Conservation (phyloP, 2,888 invertebrate genomes). For the Lacanobia oleracea region DNA sequence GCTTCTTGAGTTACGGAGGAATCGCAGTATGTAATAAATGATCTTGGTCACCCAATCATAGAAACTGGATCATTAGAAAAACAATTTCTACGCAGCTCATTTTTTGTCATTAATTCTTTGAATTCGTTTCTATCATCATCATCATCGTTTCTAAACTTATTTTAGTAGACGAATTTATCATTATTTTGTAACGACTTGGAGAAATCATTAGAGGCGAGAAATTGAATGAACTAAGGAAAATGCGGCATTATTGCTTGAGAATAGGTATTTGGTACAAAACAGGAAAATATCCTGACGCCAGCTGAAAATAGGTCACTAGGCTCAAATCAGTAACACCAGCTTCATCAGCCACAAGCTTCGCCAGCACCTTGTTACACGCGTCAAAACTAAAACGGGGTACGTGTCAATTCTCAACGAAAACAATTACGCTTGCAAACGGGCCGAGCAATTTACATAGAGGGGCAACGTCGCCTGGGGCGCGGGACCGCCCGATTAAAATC, state of each 20-base stretch:
- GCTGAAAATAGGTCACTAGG: neutral
- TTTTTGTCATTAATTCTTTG: too few relatives aligned
- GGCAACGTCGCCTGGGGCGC: conserved; percentile 66
- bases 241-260: neutral
- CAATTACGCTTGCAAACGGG: conserved; percentile 82
- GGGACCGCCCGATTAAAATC: conserved; percentile 85
- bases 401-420: conserved; percentile 87
- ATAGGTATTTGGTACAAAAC: neutral
- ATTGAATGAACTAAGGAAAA: neutral
- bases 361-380: conserved; percentile 66
- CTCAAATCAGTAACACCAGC: conserved; percentile 19
- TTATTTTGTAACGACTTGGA: neutral
- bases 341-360: conserved; percentile 30
- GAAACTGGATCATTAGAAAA: too few relatives aligned
- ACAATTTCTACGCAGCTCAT: too few relatives aligned
- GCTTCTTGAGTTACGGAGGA: too few relatives aligned
- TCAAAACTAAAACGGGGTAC: conserved; percentile 76
- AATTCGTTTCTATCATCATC: too few relatives aligned
- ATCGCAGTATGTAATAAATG: too few relatives aligned
- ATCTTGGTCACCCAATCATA: too few relatives aligned
- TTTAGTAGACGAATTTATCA: neutral
- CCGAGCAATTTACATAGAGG: conserved; percentile 85
- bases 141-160: neutral
- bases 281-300: neutral
- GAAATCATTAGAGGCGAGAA: neutral